phyloP scores from a whole-genome alignment of 92 coral and sea anemone species.

The Palythoa heliodiscus region DNA sequence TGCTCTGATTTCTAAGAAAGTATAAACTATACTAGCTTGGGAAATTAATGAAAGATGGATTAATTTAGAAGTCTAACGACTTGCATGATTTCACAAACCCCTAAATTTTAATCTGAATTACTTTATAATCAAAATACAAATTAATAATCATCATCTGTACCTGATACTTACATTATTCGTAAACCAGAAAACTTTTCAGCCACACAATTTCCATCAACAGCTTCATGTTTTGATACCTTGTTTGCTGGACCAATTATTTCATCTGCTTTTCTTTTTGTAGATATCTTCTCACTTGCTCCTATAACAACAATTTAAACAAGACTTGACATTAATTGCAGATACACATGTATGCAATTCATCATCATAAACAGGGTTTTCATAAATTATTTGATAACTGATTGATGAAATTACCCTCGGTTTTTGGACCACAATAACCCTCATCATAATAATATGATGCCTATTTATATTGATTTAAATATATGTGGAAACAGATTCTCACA shows the following conservation, averaged over 20 bases:
- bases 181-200: constrained; percentile 81
- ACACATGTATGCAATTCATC: neutral
- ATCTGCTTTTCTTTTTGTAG: constrained; percentile 45
- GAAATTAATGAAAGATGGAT: neutral
- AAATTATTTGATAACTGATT: no score
- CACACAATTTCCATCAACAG: constrained; percentile 47
- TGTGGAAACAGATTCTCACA: no score
- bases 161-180: constrained; percentile 63
- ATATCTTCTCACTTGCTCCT: neutral
- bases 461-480: no score
- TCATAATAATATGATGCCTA: no score
- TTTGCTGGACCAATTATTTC: constrained; percentile 39
- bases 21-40: neutral
- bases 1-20: neutral
- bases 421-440: no score
- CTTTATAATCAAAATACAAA: neutral
- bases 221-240: constrained; percentile 26
- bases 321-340: neutral
- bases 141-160: neutral
- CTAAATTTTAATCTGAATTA: neutral
- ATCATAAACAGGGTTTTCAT: neutral
- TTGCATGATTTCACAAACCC: neutral
- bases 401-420: no score
- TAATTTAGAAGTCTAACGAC: neutral
- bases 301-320: neutral